Base-by-base conservation (phyloP, 2,113 vertebrate genomes). In the Cyprinodon brontotheroides region DNA sequence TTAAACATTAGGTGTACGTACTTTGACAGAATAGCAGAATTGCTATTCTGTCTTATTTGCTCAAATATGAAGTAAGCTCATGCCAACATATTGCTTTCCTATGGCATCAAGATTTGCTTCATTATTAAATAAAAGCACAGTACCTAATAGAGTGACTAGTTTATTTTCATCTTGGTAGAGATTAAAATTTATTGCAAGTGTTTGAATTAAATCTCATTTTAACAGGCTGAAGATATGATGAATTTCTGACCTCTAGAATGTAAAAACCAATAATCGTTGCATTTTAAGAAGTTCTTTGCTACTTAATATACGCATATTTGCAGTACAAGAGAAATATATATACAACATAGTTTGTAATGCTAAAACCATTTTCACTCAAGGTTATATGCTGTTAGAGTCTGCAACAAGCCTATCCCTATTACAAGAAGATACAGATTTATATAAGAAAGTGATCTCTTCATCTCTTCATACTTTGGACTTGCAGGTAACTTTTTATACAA, bases 401-500 rank as follows among this genome's bases (percentile, higher is more conserved):
- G 2, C 50, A 3, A n/a, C 17, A 15, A n/a, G 17, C 50, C 13
- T 17, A 20, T 20, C 15, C 48, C 48, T n/a, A 3, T 3, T 57
- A 8, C 6, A 57, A 57, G 17, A 78, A 70, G 45, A 63, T 53
- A 13, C 17, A 66, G 47, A 80, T 83, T 85, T 69, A 67, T 57
- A 36, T 7, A 62, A 1, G 63, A 20, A 15, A 80, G 76, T 81
- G 48, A n/a, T n/a, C n/a, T n/a, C n/a, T n/a, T n/a, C n/a, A 74
- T 80, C 78, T 41, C 39, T 64, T 73, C 50, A 41, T 80, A 61
- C 75, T 59, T 41, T 68, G 53, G 15, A 39, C 53, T 20, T 76
- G 75, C 2, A 8, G 53, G 66, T 59, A 72, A 74, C 50, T 70
- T 76, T 86, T 74, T 62, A 66, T 72, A 61, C 77, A 53, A 57